phyloP scores from a whole-genome alignment of 2,113 vertebrate genomes.

The Lycaon pictus region DNA sequence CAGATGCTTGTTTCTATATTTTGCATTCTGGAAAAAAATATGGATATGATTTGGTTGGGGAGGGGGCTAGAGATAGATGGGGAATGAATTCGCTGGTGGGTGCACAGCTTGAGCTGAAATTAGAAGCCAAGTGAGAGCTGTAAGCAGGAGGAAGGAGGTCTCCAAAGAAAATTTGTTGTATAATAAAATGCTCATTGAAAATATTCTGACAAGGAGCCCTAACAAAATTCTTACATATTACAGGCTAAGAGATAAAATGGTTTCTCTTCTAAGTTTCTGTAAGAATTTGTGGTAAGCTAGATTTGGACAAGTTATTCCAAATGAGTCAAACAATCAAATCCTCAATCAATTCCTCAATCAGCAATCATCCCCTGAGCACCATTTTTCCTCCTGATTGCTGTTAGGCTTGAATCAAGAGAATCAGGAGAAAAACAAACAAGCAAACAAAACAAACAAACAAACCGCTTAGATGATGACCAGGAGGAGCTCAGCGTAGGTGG shows the following conservation, averaged over 20 bases:
- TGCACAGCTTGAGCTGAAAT: slow-evolving; percentile 73
- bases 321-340: slow-evolving; percentile 67
- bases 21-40: slow-evolving; percentile 78
- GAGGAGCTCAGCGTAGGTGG: not conserved
- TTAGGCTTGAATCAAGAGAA: slow-evolving; percentile 53
- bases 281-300: slow-evolving; percentile 47
- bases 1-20: slow-evolving; percentile 86
- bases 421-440: slow-evolving; percentile 65
- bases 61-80: slow-evolving; percentile 67
- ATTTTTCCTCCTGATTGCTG: slow-evolving; percentile 38
- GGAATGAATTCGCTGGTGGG: slow-evolving; percentile 64
- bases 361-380: slow-evolving; percentile 53
- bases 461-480: not conserved
- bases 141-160: slow-evolving; percentile 70
- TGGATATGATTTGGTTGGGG: slow-evolving; percentile 74
- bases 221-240: slow-evolving; percentile 74
- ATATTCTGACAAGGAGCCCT: slow-evolving; percentile 75
- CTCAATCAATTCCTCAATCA: slow-evolving; percentile 66
- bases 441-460: slow-evolving; percentile 42
- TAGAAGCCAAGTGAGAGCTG: slow-evolving; percentile 74
- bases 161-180: slow-evolving; percentile 82
- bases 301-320: slow-evolving; percentile 70
- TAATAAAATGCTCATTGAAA: slow-evolving; percentile 82
- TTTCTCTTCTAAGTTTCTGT: slow-evolving; percentile 61
- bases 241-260: slow-evolving; percentile 65